phyloP scores from a whole-genome alignment of 2,113 vertebrate genomes.

The Hyla sarda region DNA sequence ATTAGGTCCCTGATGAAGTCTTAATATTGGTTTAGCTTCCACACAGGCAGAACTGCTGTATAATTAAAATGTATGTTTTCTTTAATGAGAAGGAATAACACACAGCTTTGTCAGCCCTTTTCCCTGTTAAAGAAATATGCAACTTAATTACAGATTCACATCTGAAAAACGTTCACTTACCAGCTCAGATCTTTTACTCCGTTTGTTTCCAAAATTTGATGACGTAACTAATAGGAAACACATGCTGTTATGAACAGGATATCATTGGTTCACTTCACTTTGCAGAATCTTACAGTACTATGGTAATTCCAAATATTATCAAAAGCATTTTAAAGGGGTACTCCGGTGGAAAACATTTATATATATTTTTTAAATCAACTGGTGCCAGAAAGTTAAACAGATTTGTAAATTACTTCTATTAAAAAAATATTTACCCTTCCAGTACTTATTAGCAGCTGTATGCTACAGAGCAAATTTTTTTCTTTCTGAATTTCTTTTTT shows the following conservation, averaged over 20 bases:
- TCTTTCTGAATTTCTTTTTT: too few relatives aligned
- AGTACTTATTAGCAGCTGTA: too few relatives aligned
- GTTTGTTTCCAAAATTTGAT: constrained; percentile 26
- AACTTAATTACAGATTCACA: constrained; percentile 51
- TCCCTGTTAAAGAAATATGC: constrained; percentile 34
- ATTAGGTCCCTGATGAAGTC: background rate
- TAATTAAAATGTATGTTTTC: constrained; percentile 48
- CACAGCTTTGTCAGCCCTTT: constrained; percentile 49
- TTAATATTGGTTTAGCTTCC: constrained; percentile 31
- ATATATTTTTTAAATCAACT: too few relatives aligned
- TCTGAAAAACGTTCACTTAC: constrained; percentile 9
- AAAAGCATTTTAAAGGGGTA: too few relatives aligned
- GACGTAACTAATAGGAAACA: constrained; percentile 42
- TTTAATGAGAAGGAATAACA: constrained; percentile 21
- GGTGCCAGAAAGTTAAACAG: too few relatives aligned
- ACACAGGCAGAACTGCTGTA: constrained; percentile 11
- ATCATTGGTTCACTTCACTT: constrained; percentile 21
- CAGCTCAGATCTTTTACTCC: constrained; percentile 1
- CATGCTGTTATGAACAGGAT: constrained; percentile 31
- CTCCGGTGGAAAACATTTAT: too few relatives aligned
- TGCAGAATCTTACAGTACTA: background rate
- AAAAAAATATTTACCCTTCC: too few relatives aligned
- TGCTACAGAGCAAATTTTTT: too few relatives aligned
- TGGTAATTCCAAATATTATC: constrained; percentile 8
- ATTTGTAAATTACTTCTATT: too few relatives aligned